A percentile compares a stretch with the other conserved stretches of the same genome.
Conservation (phyloP, 1,140 invertebrate species). For the Chrysoperla carnea region DNA sequence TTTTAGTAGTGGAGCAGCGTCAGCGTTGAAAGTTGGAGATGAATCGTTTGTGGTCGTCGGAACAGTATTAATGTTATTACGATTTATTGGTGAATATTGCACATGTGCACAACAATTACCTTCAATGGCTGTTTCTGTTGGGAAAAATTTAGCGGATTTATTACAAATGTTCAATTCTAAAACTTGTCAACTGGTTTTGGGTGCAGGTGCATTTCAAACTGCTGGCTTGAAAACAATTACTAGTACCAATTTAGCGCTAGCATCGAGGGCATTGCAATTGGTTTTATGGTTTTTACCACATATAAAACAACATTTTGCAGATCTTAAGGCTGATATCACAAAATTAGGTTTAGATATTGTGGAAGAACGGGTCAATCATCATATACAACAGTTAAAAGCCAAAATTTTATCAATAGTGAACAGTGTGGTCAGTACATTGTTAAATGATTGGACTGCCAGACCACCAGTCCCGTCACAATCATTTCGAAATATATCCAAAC, state of each 20-base stretch:
- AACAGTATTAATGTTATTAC: conserved; percentile 65
- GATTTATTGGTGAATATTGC: conserved; percentile 83
- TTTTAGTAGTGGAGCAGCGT: conserved; percentile 14
- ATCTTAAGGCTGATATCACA: conserved; percentile 19
- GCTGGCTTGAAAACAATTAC: conserved; percentile 94
- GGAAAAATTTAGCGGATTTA: conserved; percentile 71
- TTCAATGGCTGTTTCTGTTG: conserved; percentile 42
- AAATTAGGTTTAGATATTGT: conserved; percentile 30
- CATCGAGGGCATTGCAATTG: conserved; percentile 70
- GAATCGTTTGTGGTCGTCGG: conserved; percentile 77
- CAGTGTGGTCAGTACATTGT: conserved; percentile 56
- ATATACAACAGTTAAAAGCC: conserved; percentile 78
- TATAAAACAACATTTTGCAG: conserved; percentile 46
- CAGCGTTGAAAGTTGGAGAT: conserved; percentile 49
- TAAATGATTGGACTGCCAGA: conserved; percentile 77
- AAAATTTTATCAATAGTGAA: conserved; percentile 84
- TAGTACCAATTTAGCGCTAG: conserved; percentile 81
- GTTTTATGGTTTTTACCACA: conserved; percentile 60
- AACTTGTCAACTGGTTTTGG: conserved; percentile 85
- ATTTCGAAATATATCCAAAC: conserved; percentile 82
- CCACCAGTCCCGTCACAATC: conserved; percentile 86
- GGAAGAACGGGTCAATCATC: conserved; percentile 67
- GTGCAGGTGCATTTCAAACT: conserved; percentile 85
- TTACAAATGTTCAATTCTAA: conserved; percentile 82
- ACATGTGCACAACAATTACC: conserved; percentile 51